phyloP scores from a whole-genome alignment of 2,797 vertebrate genomes.

The Trichosurus vulpecula region DNA sequence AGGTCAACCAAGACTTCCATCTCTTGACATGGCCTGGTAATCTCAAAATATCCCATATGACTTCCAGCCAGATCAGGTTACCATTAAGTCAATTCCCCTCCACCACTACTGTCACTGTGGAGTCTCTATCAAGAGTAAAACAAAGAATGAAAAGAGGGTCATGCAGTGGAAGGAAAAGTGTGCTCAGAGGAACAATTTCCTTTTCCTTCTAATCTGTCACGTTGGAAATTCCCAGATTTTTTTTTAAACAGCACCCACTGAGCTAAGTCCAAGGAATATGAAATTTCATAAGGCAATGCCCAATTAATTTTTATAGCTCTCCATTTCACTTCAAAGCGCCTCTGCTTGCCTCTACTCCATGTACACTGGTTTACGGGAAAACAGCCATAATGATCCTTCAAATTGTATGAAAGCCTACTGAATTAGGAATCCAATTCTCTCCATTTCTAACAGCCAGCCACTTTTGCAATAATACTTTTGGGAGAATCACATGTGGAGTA shows the following conservation, averaged over 20 bases:
- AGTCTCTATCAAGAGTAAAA: neutral
- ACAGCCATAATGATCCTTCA: constrained; percentile 1
- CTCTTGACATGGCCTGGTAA: neutral
- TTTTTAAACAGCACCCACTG: constrained; percentile 15
- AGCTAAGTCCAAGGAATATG: neutral
- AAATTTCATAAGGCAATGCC: constrained; percentile 32
- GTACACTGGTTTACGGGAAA: constrained; percentile 6
- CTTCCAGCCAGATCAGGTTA: neutral
- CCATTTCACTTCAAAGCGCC: constrained; percentile 22
- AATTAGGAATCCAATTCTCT: constrained; percentile 1
- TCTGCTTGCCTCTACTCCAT: constrained; percentile 30
- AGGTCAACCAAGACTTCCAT: neutral
- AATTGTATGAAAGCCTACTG: constrained; percentile 20
- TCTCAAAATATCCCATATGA: neutral
- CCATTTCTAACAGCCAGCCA: constrained; percentile 6
- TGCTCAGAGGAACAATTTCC: neutral
- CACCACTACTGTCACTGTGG: neutral
- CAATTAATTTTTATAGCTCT: constrained; percentile 28
- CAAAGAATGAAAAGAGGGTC: neutral
- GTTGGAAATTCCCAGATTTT: neutral
- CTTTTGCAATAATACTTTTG: constrained; percentile 31
- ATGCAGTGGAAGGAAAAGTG: neutral
- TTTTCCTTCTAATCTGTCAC: neutral
- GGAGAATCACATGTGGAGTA: constrained; percentile 35
- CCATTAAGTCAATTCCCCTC: neutral